These are phyloP conservation scores for Dryas iulia DNA, from an alignment of 1,140 invertebrate genomes.

Conservation along the genomic window DNA sequence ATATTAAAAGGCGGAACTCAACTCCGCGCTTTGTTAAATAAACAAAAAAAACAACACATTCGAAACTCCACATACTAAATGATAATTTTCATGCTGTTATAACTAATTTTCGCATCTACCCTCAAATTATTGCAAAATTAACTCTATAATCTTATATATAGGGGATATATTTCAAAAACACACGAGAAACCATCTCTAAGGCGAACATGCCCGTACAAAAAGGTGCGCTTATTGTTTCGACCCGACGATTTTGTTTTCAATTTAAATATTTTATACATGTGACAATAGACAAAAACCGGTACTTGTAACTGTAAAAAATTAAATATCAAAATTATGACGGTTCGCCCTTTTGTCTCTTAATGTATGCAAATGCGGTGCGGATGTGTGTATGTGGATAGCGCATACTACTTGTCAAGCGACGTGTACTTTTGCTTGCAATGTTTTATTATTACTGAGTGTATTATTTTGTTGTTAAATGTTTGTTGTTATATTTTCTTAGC, in stretches of 20 bases:
- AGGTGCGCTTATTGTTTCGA: slow-evolving; percentile 66
- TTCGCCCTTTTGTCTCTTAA: slow-evolving; percentile 60
- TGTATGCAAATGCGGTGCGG: slow-evolving; percentile 62
- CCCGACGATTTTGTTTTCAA: slow-evolving; percentile 69
- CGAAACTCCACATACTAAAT: slow-evolving; percentile 31
- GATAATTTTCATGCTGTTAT: slow-evolving; percentile 58
- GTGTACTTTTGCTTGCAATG: not conserved
- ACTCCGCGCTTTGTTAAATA: not conserved
- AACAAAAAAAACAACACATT: not conserved
- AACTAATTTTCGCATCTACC: slow-evolving; percentile 52
- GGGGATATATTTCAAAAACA: not conserved
- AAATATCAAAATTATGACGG: slow-evolving; percentile 77
- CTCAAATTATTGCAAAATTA: not conserved
- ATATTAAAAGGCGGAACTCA: no score
- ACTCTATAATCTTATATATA: not conserved
- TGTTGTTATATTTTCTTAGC: not conserved
- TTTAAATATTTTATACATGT: slow-evolving; percentile 75
- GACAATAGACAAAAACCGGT: slow-evolving; percentile 76
- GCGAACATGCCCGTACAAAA: slow-evolving; percentile 30
- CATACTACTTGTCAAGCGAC: slow-evolving; percentile 15
- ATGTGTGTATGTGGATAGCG: slow-evolving; percentile 40
- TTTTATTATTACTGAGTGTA: slow-evolving; percentile 21
- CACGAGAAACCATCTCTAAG: not conserved
- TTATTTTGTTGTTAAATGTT: not conserved
- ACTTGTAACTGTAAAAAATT: slow-evolving; percentile 77